phyloP scores from a whole-genome alignment of 2,888 invertebrate genomes.

The Pyrrhia umbra region DNA sequence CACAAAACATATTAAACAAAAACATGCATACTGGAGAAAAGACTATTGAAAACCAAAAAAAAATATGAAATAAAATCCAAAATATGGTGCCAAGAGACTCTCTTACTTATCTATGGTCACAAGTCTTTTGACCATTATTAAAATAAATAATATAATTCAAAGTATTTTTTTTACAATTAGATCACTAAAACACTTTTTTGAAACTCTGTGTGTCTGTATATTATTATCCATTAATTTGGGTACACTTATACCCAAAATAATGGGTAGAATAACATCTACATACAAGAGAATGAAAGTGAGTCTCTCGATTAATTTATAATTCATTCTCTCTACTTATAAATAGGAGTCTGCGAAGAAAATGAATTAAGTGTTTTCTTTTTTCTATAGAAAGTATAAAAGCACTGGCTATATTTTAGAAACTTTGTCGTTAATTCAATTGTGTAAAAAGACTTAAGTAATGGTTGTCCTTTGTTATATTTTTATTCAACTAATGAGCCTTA shows the following conservation, averaged over 20 bases:
- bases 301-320: not conserved
- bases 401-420: slow-evolving; percentile 9
- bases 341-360: slow-evolving; percentile 9
- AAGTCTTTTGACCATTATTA: no score
- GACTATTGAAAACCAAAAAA: no score
- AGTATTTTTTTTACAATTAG: not conserved
- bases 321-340: slow-evolving; percentile 4
- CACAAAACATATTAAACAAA: no score
- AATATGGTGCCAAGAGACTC: no score
- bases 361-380: not conserved
- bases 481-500: slow-evolving; percentile 18
- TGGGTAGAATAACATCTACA: not conserved
- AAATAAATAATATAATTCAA: not conserved
- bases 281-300: not conserved
- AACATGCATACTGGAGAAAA: no score
- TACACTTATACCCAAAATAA: no score
- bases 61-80: no score
- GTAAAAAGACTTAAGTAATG: slow-evolving; percentile 14
- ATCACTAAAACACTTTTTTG: not conserved
- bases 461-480: slow-evolving; percentile 18
- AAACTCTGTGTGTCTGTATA: not conserved
- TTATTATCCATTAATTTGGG: no score
- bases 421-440: slow-evolving; percentile 36
- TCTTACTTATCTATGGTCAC: no score
- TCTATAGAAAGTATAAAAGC: slow-evolving; percentile 20